Evolutionary conservation across 2,113 vertebrate genomes (phyloP).

Genomic region (Geothlypis trichas): DNA sequence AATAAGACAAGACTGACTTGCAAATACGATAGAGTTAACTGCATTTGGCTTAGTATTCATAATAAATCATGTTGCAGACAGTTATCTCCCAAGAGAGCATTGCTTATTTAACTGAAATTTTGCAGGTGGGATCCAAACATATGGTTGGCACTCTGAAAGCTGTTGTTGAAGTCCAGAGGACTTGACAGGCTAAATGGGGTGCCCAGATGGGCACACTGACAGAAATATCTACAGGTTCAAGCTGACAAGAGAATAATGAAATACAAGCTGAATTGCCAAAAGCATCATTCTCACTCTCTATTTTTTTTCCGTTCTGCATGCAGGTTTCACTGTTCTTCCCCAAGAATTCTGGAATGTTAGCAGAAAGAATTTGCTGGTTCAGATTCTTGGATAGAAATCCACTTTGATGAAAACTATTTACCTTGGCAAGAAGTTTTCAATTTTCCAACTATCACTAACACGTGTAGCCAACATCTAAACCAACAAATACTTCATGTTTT

Average conservation of each 20-base stretch:
- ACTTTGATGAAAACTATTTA: slow-evolving; percentile 31
- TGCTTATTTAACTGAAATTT: background rate
- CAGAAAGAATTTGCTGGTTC: slow-evolving; percentile 6
- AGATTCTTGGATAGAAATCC: slow-evolving; percentile 19
- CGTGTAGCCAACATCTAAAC: background rate
- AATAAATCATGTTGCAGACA: slow-evolving; percentile 20
- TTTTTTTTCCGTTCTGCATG: background rate
- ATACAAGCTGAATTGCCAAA: slow-evolving; percentile 18
- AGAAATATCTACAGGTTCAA: background rate
- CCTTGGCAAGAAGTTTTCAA: background rate
- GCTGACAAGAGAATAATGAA: background rate
- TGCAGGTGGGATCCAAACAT: slow-evolving; percentile 18
- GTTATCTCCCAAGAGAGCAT: background rate
- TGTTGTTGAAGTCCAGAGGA: background rate
- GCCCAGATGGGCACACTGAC: background rate
- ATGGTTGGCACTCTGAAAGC: background rate
- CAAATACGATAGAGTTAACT: background rate
- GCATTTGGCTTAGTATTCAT: background rate
- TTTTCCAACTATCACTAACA: background rate
- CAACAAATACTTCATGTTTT: background rate
- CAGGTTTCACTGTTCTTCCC: slow-evolving; percentile 7
- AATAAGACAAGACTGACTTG: background rate
- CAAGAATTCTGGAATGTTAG: slow-evolving; percentile 14
- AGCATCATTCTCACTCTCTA: background rate
- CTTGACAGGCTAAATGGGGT: background rate